Base-by-base conservation (phyloP, 2,888 invertebrate species). In the Caprella mutica region DNA sequence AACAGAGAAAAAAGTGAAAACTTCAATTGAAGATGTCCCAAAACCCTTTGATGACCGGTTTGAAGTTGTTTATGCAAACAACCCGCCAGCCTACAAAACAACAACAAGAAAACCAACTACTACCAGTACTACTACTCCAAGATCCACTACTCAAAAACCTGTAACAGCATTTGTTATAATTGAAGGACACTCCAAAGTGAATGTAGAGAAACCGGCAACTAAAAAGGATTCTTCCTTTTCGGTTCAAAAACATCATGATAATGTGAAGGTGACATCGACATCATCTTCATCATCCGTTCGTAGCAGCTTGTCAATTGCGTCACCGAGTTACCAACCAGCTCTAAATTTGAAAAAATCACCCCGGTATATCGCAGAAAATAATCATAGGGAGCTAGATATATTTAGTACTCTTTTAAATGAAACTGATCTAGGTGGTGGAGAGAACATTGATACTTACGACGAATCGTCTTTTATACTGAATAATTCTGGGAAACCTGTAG, bases 121-220 rank as follows among this genome's bases (percentile, higher is more conserved):
- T 14, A 12, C 48, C 12, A 30, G 30, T 9, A 29, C 48, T 17
- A 48, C 48, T 9, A 48, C 48, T 3, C 29, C 27, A 26, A 48
- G 19, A 17, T 9, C 48, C 21, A 17, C n/a, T 12, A 26, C 21
- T 21, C n/a, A 14, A 26, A 24, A 48, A 19, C 8, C 14, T 33
- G 48, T 30, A 19, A 30, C 48, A 29, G 29, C 48, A 5, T 48
- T 48, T 21, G 30, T 30, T 17, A 48, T 48, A n/a, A 29, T 48
- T 48, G 48, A 48, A 48, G 48, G 48, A 12, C 48, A 48, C 23
- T 48, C 48, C 21, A 27, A 48, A 30, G 48, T 48, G 19, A 48
- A 30, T 21, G n/a, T 48, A 8, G 29, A 30, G 9, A 27, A 30
- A 2, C 30, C 48, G 5, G 30, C 9, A 19, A 8, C 29, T 1